These are phyloP conservation scores for Pharmacophagus antenor DNA, from an alignment of 2,888 invertebrate genomes.

Conservation along the genomic window DNA sequence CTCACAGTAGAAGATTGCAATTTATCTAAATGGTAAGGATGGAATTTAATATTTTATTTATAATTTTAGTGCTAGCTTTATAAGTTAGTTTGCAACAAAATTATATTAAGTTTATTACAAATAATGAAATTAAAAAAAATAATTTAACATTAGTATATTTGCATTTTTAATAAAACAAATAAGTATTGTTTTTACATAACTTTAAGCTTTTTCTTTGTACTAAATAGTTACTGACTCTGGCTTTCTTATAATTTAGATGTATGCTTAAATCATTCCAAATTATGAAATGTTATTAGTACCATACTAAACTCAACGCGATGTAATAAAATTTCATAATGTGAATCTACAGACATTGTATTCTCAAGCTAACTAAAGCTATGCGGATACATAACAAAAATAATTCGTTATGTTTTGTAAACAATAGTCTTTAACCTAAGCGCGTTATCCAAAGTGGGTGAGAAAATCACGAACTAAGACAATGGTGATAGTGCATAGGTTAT, in stretches of 20 bases:
- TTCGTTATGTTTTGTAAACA: slow-evolving; percentile 29
- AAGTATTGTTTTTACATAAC: too few species aligned
- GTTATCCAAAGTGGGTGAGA: slow-evolving; percentile 30
- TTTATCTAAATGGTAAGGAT: too few species aligned
- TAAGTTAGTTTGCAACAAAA: too few species aligned
- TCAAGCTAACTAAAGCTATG: neutral
- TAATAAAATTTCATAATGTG: slow-evolving; percentile 7
- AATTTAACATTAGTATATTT: too few species aligned
- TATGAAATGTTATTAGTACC: neutral
- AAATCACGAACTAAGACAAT: slow-evolving; percentile 34
- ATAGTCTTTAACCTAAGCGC: slow-evolving; percentile 24
- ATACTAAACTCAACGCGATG: neutral
- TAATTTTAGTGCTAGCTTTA: too few species aligned
- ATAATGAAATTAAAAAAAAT: too few species aligned
- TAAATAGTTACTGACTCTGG: too few species aligned
- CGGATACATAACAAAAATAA: slow-evolving; percentile 6
- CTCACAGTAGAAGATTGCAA: too few species aligned
- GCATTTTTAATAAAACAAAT: too few species aligned
- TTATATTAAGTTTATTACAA: too few species aligned
- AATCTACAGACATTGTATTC: slow-evolving; percentile 11
- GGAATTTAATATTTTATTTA: too few species aligned
- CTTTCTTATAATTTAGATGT: neutral
- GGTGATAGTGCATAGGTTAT: slow-evolving; percentile 31
- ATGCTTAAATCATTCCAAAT: neutral
- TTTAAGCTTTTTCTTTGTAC: too few species aligned